phyloP scores from a whole-genome alignment of 2,797 vertebrate genomes.

The Ambastaia sidthimunki region DNA sequence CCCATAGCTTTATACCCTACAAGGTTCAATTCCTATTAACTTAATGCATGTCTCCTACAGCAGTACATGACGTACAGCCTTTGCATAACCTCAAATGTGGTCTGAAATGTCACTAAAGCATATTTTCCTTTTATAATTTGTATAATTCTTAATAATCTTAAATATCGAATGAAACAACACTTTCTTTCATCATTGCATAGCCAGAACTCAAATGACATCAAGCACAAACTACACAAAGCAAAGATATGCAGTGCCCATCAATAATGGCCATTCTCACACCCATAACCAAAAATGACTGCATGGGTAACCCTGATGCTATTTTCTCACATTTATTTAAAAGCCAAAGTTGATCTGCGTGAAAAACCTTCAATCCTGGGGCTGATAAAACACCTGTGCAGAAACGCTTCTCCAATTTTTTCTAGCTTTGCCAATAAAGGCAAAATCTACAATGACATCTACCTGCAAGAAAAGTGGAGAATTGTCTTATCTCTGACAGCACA shows the following conservation, averaged over 20 bases:
- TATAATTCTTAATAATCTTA: neutral
- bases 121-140: neutral
- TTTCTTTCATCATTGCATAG: neutral
- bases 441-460: constrained; percentile 26
- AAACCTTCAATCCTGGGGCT: neutral
- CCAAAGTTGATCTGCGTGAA: neutral
- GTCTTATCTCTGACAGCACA: constrained; percentile 16
- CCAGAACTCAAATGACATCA: neutral
- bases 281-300: neutral
- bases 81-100: neutral
- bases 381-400: neutral
- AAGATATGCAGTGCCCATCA: neutral
- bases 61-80: neutral
- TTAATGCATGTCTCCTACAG: neutral
- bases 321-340: neutral
- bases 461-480: constrained; percentile 31
- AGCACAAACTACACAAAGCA: too few species aligned
- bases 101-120: neutral
- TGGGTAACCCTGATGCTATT: neutral
- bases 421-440: neutral
- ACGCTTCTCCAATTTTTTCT: too few species aligned
- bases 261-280: neutral
- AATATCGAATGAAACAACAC: neutral
- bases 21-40: neutral
- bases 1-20: neutral